phyloP scores from a whole-genome alignment of 2,113 vertebrate species.

The Pteropus alecto region DNA sequence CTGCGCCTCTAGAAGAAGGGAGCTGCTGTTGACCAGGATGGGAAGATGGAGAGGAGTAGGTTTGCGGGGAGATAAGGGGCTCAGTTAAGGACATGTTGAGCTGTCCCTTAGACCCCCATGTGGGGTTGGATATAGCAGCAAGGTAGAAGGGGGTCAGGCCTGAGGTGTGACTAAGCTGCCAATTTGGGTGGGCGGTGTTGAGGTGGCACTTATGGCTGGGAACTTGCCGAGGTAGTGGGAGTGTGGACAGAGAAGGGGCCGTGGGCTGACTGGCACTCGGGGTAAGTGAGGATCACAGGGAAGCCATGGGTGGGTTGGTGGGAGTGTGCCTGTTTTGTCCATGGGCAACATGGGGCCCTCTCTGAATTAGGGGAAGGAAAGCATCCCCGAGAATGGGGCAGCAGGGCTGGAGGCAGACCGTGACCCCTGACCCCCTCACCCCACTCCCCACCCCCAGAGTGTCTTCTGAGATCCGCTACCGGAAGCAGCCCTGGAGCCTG shows the following conservation, averaged over 20 bases:
- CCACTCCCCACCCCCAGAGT: constrained; percentile 78
- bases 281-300: background rate
- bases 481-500: constrained; percentile 94
- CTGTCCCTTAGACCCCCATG: fast-evolving
- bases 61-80: background rate
- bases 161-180: fast-evolving
- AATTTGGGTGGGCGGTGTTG: background rate
- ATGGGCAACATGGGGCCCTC: too few relatives aligned
- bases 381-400: background rate
- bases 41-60: background rate
- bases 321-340: background rate
- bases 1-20: fast-evolving
- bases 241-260: background rate
- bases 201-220: background rate
- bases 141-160: background rate
- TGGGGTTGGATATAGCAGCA: background rate
- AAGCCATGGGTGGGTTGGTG: background rate
- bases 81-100: fast-evolving
- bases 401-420: background rate
- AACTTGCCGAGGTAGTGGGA: background rate
- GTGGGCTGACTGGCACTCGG: fast-evolving
- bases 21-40: fast-evolving
- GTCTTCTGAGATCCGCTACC: constrained; percentile 94
- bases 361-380: background rate
- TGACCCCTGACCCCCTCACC: background rate